phyloP scores from a whole-genome alignment of 2,113 vertebrate species.

The Ammodytes marinus region DNA sequence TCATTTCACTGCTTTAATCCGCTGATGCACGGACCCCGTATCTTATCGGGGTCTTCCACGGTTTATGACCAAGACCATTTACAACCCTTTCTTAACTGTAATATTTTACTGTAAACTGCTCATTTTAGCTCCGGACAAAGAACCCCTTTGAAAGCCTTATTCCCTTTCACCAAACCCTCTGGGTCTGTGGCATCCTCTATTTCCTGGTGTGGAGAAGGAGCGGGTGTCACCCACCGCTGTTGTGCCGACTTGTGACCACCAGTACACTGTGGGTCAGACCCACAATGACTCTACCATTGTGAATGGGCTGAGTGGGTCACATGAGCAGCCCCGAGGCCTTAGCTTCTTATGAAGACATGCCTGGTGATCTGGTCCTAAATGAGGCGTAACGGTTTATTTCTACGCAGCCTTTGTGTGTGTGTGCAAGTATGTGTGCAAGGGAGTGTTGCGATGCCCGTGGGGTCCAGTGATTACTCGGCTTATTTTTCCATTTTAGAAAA shows the following conservation, averaged over 20 bases:
- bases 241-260: constrained; percentile 18
- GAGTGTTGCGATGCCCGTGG: neutral
- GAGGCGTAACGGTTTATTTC: constrained; percentile 21
- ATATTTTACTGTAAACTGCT: neutral
- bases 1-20: neutral
- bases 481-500: neutral
- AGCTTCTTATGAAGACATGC: constrained; percentile 38
- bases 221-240: constrained; percentile 45
- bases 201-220: constrained; percentile 42
- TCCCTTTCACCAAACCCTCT: constrained; percentile 17
- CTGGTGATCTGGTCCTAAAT: constrained; percentile 57
- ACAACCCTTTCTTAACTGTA: neutral
- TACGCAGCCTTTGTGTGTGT: constrained; percentile 17
- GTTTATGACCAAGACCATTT: too few relatives aligned
- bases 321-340: constrained; percentile 44
- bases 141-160: constrained; percentile 1
- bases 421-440: neutral
- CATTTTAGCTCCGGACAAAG: constrained; percentile 3
- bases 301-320: constrained; percentile 44
- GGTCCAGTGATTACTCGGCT: neutral
- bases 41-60: too few relatives aligned
- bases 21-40: neutral
- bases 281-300: constrained; percentile 58
- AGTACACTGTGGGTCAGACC: constrained; percentile 25
- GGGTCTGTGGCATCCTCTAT: constrained; percentile 8